A percentile compares a stretch with the other conserved stretches of the same genome.
Evolutionary conservation across 1,140 invertebrate species (phyloP).

Genomic region (Orchesella cincta): DNA sequence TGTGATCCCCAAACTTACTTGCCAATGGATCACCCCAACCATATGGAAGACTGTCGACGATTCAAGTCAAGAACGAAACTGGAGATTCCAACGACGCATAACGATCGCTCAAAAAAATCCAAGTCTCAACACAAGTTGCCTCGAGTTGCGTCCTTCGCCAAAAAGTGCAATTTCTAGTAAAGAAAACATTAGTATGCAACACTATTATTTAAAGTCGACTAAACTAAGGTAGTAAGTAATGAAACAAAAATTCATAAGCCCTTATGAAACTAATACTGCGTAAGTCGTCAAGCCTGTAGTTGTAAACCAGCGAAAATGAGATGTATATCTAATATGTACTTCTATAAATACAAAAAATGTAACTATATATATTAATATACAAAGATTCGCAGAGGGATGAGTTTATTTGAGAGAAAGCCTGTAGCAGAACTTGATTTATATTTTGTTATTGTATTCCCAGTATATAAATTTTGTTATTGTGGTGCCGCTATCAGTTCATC

Average conservation of each 20-base stretch:
- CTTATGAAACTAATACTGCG: too few species aligned
- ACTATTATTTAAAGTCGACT: too few species aligned
- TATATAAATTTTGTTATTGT: neutral
- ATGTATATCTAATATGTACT: too few species aligned
- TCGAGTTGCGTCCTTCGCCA: neutral
- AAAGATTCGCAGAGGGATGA: too few species aligned
- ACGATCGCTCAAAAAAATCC: neutral
- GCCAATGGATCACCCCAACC: constrained; percentile 76
- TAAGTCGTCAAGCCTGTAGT: too few species aligned
- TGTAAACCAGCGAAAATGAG: too few species aligned
- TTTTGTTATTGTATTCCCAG: neutral
- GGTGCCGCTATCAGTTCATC: neutral
- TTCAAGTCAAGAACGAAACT: constrained; percentile 61
- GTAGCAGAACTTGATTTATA: too few species aligned
- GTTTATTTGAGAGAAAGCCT: too few species aligned
- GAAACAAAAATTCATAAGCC: too few species aligned
- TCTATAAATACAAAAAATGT: too few species aligned
- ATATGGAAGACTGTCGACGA: constrained; percentile 69
- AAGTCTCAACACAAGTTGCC: constrained; percentile 6
- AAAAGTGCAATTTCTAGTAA: constrained; percentile 20
- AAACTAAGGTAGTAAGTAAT: neutral
- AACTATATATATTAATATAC: too few species aligned
- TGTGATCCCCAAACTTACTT: constrained; percentile 77
- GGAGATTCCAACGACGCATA: neutral
- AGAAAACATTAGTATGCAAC: neutral